These are phyloP conservation scores for Apantesis nais DNA, from an alignment of 2,888 invertebrate genomes.

Conservation along the genomic window DNA sequence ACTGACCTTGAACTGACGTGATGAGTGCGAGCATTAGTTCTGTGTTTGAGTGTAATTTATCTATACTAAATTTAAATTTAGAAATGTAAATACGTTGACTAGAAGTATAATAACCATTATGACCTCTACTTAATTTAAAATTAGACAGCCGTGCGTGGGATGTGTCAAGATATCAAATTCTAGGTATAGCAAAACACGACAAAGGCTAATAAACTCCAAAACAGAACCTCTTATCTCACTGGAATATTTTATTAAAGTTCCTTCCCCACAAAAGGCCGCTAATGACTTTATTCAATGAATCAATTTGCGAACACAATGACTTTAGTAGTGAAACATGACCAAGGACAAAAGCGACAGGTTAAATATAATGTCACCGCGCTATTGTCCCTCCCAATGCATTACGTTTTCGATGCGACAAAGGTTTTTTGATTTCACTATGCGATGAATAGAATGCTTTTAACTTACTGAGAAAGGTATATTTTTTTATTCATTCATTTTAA, in stretches of 20 bases:
- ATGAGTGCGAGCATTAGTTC: too few species aligned
- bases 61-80: too few species aligned
- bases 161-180: too few species aligned
- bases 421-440: slow-evolving; percentile 15
- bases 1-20: too few species aligned
- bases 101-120: too few species aligned
- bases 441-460: slow-evolving; percentile 18
- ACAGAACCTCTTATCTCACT: slow-evolving; percentile 24
- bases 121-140: too few species aligned
- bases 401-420: slow-evolving; percentile 54
- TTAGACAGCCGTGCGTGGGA: too few species aligned
- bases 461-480: not conserved
- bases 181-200: too few species aligned
- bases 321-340: slow-evolving; percentile 25
- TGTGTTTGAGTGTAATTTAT: too few species aligned
- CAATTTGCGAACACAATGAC: slow-evolving; percentile 57
- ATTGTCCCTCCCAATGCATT: slow-evolving; percentile 54
- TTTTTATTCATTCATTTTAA: not conserved
- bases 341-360: slow-evolving; percentile 38
- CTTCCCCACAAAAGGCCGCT: slow-evolving; percentile 54
- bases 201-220: slow-evolving; percentile 6
- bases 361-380: slow-evolving; percentile 30
- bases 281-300: slow-evolving; percentile 67
- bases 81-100: too few species aligned
- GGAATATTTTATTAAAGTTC: slow-evolving; percentile 51